A percentile compares a stretch with the other conserved stretches of the same genome.
These are phyloP conservation scores for Lysandra coridon DNA, from an alignment of 2,888 invertebrate species.

Conservation along the genomic window DNA sequence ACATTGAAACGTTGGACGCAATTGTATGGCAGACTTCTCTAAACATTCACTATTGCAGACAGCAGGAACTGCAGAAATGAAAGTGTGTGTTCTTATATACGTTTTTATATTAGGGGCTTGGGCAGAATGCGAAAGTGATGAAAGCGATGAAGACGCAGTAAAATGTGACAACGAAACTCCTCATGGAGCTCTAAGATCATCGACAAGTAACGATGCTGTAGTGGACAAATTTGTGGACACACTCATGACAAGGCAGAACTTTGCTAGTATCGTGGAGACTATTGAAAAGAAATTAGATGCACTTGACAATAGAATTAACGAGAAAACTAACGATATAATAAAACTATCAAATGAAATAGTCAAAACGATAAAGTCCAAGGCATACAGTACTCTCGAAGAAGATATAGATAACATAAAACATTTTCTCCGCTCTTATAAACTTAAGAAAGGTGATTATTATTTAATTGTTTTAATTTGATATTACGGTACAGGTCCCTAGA, in stretches of 20 bases:
- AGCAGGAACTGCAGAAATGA: neutral
- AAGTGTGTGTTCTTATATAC: constrained; percentile 25
- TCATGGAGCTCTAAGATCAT: constrained; percentile 39
- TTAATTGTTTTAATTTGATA: no score
- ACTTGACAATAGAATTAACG: constrained; percentile 58
- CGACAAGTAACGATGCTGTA: constrained; percentile 51
- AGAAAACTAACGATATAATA: constrained; percentile 57
- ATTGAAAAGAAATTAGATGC: constrained; percentile 60
- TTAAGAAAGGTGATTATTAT: constrained; percentile 47
- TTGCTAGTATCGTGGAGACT: constrained; percentile 61
- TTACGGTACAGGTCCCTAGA: no score
- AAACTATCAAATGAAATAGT: constrained; percentile 62
- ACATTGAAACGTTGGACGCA: neutral
- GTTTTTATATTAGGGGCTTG: constrained; percentile 30
- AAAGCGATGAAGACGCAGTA: constrained; percentile 12
- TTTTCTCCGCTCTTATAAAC: constrained; percentile 42
- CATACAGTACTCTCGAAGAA: constrained; percentile 47
- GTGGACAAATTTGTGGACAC: constrained; percentile 68
- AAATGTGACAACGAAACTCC: constrained; percentile 34
- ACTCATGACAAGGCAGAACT: constrained; percentile 62
- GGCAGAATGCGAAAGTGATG: constrained; percentile 23
- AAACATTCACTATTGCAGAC: neutral
- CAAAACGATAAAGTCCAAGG: constrained; percentile 48
- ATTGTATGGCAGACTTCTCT: neutral
- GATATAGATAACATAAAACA: constrained; percentile 55